These are phyloP conservation scores for Kryptolebias ocellatus DNA, from an alignment of 2,797 vertebrate species.

Conservation along the genomic window DNA sequence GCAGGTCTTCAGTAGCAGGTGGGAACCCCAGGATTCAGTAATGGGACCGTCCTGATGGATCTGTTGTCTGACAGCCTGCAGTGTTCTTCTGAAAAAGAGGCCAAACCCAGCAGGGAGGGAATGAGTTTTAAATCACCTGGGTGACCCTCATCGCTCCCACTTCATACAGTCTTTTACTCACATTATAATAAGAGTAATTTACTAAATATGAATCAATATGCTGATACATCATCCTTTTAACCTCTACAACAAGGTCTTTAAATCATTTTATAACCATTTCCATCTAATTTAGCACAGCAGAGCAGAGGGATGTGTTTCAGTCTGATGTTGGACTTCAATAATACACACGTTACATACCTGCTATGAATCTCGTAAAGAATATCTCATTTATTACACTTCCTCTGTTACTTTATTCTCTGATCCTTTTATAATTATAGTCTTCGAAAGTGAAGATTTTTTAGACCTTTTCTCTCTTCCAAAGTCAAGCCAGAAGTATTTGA, in stretches of 20 bases:
- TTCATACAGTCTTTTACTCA: neutral
- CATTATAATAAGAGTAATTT: constrained; percentile 18
- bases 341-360: neutral
- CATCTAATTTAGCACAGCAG: neutral
- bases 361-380: no score
- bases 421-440: no score
- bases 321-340: neutral
- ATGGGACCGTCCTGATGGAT: constrained; percentile 72
- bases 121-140: constrained; percentile 67
- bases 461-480: no score
- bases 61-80: constrained; percentile 40
- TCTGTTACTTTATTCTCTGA: no score
- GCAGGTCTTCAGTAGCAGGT: constrained; percentile 60
- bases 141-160: constrained; percentile 16
- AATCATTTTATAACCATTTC: neutral
- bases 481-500: no score
- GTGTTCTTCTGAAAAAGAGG: constrained; percentile 48
- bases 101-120: constrained; percentile 50
- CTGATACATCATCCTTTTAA: constrained; percentile 17
- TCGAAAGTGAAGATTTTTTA: no score
- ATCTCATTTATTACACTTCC: no score
- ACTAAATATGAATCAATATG: constrained; percentile 6
- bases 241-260: neutral
- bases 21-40: constrained; percentile 65
- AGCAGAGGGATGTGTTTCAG: neutral